phyloP scores from a whole-genome alignment of 2,113 vertebrate species.

The Psammodynastes pulverulentus region DNA sequence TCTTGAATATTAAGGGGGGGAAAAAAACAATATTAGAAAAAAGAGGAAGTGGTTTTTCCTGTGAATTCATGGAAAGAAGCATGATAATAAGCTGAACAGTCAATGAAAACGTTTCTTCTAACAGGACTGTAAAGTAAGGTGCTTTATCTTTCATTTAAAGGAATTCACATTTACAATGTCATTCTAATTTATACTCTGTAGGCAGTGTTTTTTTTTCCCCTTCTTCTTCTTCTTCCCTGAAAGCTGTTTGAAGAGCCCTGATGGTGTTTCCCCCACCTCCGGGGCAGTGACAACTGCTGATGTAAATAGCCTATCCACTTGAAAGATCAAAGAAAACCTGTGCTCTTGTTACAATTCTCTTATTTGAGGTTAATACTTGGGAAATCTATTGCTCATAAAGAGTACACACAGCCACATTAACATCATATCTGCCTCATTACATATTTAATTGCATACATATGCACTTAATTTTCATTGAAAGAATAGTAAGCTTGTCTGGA shows the following conservation, averaged over 20 bases:
- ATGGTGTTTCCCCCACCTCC: conserved; percentile 66
- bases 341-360: conserved; percentile 43
- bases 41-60: background rate
- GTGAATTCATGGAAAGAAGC: background rate
- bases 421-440: background rate
- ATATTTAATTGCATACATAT: background rate
- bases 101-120: background rate
- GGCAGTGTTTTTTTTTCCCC: conserved; percentile 34
- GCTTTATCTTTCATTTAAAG: background rate
- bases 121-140: background rate
- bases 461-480: background rate
- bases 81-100: background rate
- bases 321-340: conserved; percentile 53
- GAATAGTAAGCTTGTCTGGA: background rate
- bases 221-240: conserved; percentile 52
- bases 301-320: conserved; percentile 40
- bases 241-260: conserved; percentile 37
- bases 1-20: background rate
- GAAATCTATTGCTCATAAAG: conserved; percentile 23
- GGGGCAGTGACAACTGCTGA: conserved; percentile 57
- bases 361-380: conserved; percentile 25
- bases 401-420: background rate
- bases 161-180: conserved; percentile 1
- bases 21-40: background rate
- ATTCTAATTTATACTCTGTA: conserved; percentile 22